These are phyloP conservation scores for Nannoperca obscura DNA, from an alignment of 2,797 vertebrate genomes.

Conservation along the genomic window DNA sequence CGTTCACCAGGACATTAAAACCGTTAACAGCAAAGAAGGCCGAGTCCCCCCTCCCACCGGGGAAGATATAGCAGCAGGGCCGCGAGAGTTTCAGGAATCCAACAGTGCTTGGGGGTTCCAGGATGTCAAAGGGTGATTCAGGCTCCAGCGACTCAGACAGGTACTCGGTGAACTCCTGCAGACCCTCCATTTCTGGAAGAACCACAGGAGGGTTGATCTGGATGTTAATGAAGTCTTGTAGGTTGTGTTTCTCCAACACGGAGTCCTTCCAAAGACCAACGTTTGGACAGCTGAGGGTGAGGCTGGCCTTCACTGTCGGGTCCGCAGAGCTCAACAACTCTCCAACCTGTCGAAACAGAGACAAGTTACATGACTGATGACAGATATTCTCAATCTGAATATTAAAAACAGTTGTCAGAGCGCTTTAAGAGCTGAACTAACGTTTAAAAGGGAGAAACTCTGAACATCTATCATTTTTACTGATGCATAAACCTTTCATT, in stretches of 20 bases:
- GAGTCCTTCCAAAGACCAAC: constrained; percentile 85
- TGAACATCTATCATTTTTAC: no score
- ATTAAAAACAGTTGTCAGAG: not conserved
- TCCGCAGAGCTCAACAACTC: constrained; percentile 83
- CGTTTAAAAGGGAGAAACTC: no score
- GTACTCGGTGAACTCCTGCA: constrained; percentile 93
- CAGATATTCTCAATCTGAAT: not conserved
- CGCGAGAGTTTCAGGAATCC: constrained; percentile 94
- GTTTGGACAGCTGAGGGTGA: constrained; percentile 89
- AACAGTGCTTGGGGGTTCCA: constrained; percentile 90
- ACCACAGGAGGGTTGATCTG: constrained; percentile 84
- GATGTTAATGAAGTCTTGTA: constrained; percentile 84
- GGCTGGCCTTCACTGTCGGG: constrained; percentile 74
- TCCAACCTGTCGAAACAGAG: constrained; percentile 81
- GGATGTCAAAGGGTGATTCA: constrained; percentile 90
- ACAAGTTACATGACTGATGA: not conserved
- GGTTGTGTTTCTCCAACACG: constrained; percentile 71
- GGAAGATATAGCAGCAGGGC: constrained; percentile 98
- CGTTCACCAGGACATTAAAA: constrained; percentile 94
- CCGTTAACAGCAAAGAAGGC: constrained; percentile 96
- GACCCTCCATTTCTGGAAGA: constrained; percentile 90
- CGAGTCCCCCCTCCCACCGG: constrained; percentile 91
- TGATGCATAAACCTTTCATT: no score
- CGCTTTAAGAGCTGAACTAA: no score
- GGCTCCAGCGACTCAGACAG: constrained; percentile 92